Evolutionary conservation across 2,113 vertebrate genomes (phyloP), one percentile per base, ranked within the genome.

Genomic region (Fulica atra): DNA sequence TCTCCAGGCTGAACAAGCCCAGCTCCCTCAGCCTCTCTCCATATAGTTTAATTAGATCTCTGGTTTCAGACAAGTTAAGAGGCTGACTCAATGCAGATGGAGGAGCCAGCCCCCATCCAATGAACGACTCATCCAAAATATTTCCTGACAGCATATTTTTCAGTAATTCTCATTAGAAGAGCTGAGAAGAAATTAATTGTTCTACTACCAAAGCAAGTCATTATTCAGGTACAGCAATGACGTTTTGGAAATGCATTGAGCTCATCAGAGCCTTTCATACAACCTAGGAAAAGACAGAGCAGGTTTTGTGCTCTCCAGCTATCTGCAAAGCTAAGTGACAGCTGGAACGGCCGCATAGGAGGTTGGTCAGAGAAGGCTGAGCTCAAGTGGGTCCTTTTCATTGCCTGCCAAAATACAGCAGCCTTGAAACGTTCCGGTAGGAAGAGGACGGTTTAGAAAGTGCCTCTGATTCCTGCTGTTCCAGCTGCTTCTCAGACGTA

Each of bases 401-500:
- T n/a, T 88, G 69, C 80, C 85, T 95, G 95, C 93, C 93, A 96
- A 92, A 92, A 79, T 7, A 53, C 38, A 87, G 69, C 88, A 76
- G 90, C 90, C 68, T 54, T 48, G 80, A 94, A 94, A 81, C 2
- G 3, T 69, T 88, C 76, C 72, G 64, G 80, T 53, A 96, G 82
- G 64, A 95, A 88, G 31, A 81, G 90, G 69, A 48, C 44, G 60
- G 91, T 94, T 93, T 73, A 84, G 72, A 86, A 46, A 84, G 42
- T 9, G 64, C 48, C 64, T 63, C 82, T 36, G 64, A 94, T 53
- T 76, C 90, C 80, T 15, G 33, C 90, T 88, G 79, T n/a, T 90
- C 82, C 95, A 96, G 95, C 96, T 96, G 92, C 86, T 88, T 81
- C 92, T 96, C 88, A 78, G 86, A 31, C 89, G 79, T 60, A 14